phyloP scores from a whole-genome alignment of 2,888 invertebrate species.

The Phalera bucephala region DNA sequence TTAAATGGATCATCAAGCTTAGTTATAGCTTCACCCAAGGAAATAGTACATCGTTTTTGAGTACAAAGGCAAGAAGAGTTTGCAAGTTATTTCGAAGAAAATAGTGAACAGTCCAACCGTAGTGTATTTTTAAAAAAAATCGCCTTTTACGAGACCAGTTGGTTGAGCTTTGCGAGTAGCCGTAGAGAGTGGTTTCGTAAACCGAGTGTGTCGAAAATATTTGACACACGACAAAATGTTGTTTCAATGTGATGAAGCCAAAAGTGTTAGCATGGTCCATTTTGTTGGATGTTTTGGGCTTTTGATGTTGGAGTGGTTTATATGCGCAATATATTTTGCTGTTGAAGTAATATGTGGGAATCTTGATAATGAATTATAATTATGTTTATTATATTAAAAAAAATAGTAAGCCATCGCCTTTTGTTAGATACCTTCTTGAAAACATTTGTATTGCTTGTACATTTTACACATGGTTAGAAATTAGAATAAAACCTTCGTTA shows the following conservation, averaged over 20 bases:
- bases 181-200: slow-evolving; percentile 48
- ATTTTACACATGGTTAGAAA: neutral
- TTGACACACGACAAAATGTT: too few relatives aligned
- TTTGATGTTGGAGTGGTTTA: slow-evolving; percentile 41
- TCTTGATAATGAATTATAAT: slow-evolving; percentile 10
- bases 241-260: slow-evolving; percentile 17
- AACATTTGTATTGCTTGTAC: neutral
- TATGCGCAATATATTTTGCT: slow-evolving; percentile 44
- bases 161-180: slow-evolving; percentile 37
- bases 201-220: slow-evolving; percentile 34
- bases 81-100: slow-evolving; percentile 56
- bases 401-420: too few relatives aligned
- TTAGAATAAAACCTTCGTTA: too few relatives aligned
- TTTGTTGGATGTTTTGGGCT: slow-evolving; percentile 42
- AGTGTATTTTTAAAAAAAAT: slow-evolving; percentile 50
- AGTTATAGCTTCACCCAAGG: slow-evolving; percentile 50
- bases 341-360: slow-evolving; percentile 44
- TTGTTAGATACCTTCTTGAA: too few relatives aligned
- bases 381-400: too few relatives aligned
- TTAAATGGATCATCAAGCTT: slow-evolving; percentile 44
- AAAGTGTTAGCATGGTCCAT: slow-evolving; percentile 37
- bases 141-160: slow-evolving; percentile 39
- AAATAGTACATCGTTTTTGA: slow-evolving; percentile 38
- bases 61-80: slow-evolving; percentile 34
- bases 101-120: slow-evolving; percentile 56